phyloP scores from a whole-genome alignment of 2,113 vertebrate species.

The Ariopsis seemanni region DNA sequence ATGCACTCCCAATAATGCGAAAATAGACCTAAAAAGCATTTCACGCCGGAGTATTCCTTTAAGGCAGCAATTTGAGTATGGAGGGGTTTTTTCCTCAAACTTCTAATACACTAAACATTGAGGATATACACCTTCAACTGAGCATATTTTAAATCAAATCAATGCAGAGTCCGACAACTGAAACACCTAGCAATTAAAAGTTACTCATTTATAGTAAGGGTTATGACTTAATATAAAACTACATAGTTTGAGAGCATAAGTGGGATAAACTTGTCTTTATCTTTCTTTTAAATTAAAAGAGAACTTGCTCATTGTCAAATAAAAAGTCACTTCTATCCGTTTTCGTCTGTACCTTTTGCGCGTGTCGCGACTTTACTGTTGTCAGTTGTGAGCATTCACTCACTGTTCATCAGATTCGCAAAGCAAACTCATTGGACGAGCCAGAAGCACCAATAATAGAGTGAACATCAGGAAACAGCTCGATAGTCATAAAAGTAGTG shows the following conservation, averaged over 20 bases:
- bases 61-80: background rate
- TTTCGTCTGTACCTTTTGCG: background rate
- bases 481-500: background rate
- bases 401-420: background rate
- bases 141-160: background rate
- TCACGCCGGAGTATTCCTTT: too few relatives aligned
- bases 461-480: background rate
- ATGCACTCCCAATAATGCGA: too few relatives aligned
- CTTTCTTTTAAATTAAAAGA: background rate
- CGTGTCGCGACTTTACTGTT: background rate
- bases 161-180: background rate
- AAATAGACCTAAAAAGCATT: too few relatives aligned
- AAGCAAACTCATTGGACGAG: background rate
- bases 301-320: too few relatives aligned
- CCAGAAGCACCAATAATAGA: background rate
- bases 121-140: background rate
- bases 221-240: background rate
- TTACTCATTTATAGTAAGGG: background rate
- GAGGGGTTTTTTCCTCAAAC: background rate
- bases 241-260: background rate
- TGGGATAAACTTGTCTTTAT: background rate
- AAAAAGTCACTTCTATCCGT: too few relatives aligned
- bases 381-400: background rate
- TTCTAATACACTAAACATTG: background rate
- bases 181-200: background rate